Evolutionary conservation across 2,797 vertebrate species (phyloP), one percentile per base, ranked within the genome.

Genomic region (Acanthornis magna): DNA sequence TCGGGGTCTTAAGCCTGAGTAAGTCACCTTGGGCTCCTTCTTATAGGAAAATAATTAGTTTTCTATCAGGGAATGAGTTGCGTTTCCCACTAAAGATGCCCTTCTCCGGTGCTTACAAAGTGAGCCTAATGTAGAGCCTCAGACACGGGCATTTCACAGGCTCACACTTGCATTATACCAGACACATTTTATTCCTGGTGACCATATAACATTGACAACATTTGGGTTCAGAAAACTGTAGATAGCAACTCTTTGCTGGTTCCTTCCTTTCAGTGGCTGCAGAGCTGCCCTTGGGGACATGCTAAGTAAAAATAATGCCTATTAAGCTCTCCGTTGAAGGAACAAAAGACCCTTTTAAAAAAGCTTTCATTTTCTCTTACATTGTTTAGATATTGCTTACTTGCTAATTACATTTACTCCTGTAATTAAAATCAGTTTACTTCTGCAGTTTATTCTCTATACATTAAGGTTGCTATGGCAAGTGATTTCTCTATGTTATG

Each of bases 391-490:
- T 57, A 42, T 5, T 29, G 13, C 38, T 62, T 66, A 48, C 38
- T 78, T 85, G 43, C 38, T 81, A 90, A 91, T 87, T 70, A n/a
- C 22, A 34, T 83, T 85, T 68, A 36, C 62, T 68, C 8, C 23
- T 54, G 40, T 65, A 80, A 88, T 78, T 86, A 88, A 93, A 95
- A 88, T 38, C 13, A 50, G 18, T 70, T 93, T 73, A 54, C 88
- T 94, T 90, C 55, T 90, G 45, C 42, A 70, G 7, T 12, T 53
- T 43, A 43, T 66, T 82, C 25, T 79, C n/a, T 40, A n/a, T 81
- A 76, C 1, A 1, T 75, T 57, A 34, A 91, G 53, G 65, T 77
- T 92, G 67, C 66, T 50, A 25, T 62, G 70, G 45, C 67, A 82
- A 47, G 43, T 32, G 58, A 22, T 65, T 68, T 29, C 73, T 87